Percentiles rank a stretch among this genome's conserved stretches.
Evolutionary conservation across 2,888 invertebrate genomes (phyloP).

Genomic region (Tetragnatha montana): DNA sequence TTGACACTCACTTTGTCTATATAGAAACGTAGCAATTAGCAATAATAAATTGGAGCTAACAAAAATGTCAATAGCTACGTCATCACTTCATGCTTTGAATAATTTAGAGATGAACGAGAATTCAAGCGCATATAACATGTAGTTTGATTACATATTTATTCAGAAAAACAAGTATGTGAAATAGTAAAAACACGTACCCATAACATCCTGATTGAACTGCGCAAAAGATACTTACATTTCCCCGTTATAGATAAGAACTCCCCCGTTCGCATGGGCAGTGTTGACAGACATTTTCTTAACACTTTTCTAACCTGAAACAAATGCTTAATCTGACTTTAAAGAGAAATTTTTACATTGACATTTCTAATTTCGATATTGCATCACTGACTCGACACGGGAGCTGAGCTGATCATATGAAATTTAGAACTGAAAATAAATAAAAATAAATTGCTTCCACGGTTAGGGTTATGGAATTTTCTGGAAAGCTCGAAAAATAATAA

Average conservation of each 20-base stretch:
- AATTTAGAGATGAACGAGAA: too few relatives aligned
- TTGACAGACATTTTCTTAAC: conserved; percentile 63
- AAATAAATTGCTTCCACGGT: not conserved
- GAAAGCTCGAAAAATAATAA: not conserved
- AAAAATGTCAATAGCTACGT: not conserved
- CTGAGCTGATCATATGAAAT: not conserved
- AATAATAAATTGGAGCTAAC: too few relatives aligned
- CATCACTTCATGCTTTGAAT: not conserved
- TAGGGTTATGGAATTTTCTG: not conserved
- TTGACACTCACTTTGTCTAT: too few relatives aligned
- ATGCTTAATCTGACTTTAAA: too few relatives aligned
- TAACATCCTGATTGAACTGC: conserved; percentile 20
- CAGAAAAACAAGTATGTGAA: too few relatives aligned
- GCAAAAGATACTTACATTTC: conserved; percentile 87
- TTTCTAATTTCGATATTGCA: not conserved
- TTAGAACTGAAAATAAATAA: conserved; percentile 13
- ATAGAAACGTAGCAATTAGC: too few relatives aligned
- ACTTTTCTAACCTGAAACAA: not conserved
- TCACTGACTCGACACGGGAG: not conserved
- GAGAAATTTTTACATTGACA: not conserved
- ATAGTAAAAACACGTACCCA: too few relatives aligned
- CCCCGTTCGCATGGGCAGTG: conserved; percentile 78
- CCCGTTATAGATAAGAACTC: conserved; percentile 94
- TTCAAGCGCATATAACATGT: too few relatives aligned
- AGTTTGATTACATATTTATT: too few relatives aligned